Percentiles rank a stretch among this genome's conserved stretches.
Evolutionary conservation across 2,888 invertebrate genomes (phyloP).

Genomic region (Lithophane ornitopus): DNA sequence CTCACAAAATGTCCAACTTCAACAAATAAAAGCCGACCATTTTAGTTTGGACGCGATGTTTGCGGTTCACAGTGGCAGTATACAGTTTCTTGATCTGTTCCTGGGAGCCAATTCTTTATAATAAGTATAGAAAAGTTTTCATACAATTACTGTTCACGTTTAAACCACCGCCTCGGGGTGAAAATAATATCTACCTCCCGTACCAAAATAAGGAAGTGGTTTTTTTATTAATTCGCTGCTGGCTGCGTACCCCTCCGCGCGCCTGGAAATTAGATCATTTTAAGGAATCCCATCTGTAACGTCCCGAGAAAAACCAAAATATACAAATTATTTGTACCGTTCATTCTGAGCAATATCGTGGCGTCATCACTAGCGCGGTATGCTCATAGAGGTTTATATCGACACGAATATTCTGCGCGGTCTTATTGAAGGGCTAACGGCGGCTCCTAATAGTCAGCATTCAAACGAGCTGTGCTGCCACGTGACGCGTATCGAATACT

Average conservation of each 20-base stretch:
- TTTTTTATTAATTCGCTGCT: constrained; percentile 12
- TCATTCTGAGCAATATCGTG: constrained; percentile 1
- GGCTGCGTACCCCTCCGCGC: not conserved
- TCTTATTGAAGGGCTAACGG: constrained; percentile 45
- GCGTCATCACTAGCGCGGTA: not conserved
- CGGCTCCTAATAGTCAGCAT: constrained; percentile 22
- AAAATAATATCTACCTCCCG: constrained; percentile 15
- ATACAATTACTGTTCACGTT: not conserved
- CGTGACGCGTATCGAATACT: constrained; percentile 5
- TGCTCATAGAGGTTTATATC: constrained; percentile 20
- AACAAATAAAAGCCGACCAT: constrained; percentile 29
- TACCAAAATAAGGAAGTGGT: constrained; percentile 11
- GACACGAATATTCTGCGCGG: constrained; percentile 27
- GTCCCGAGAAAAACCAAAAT: not conserved
- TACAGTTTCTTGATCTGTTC: constrained; percentile 6
- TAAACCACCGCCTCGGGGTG: not conserved
- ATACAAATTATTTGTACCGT: not conserved
- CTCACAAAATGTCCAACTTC: constrained; percentile 46
- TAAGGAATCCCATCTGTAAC: constrained; percentile 19
- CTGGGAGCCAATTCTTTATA: constrained; percentile 1
- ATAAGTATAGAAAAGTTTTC: not conserved
- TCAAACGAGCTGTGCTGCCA: constrained; percentile 12
- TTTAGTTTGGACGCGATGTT: constrained; percentile 16
- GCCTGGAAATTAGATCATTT: constrained; percentile 19
- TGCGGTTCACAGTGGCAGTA: constrained; percentile 15